These are phyloP conservation scores for Heliconius ethilla DNA, from an alignment of 2,888 invertebrate species.

Conservation along the genomic window DNA sequence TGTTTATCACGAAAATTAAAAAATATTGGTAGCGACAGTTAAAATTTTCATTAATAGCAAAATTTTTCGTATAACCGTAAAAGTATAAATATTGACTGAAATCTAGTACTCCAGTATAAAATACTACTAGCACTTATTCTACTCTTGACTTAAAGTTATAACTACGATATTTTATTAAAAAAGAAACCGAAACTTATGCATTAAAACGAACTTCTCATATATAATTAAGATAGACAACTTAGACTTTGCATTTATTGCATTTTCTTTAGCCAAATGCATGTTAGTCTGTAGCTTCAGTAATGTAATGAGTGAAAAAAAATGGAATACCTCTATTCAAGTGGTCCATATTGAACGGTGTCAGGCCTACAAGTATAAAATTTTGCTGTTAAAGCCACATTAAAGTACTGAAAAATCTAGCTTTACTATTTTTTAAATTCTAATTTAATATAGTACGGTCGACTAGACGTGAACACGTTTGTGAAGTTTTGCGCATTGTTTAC, in stretches of 20 bases:
- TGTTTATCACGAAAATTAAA: neutral
- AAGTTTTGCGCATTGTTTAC: no score
- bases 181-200: conserved; percentile 2
- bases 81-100: conserved; percentile 63
- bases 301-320: conserved; percentile 66
- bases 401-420: neutral
- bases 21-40: neutral
- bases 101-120: conserved; percentile 45
- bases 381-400: conserved; percentile 71
- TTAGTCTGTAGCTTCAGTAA: conserved; percentile 45
- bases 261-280: conserved; percentile 44
- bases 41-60: neutral
- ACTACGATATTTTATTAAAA: conserved; percentile 2
- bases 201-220: conserved; percentile 25
- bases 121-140: conserved; percentile 39
- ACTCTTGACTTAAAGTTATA: conserved; percentile 7
- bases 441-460: no score
- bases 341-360: conserved; percentile 72
- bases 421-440: no score
- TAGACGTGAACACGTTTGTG: no score
- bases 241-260: conserved; percentile 39
- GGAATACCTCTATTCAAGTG: conserved; percentile 79
- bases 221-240: conserved; percentile 38
- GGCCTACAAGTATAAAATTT: conserved; percentile 68
- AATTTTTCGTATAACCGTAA: neutral